Evolutionary conservation across 1,140 invertebrate species (phyloP).

Genomic region (Arion vulgaris): DNA sequence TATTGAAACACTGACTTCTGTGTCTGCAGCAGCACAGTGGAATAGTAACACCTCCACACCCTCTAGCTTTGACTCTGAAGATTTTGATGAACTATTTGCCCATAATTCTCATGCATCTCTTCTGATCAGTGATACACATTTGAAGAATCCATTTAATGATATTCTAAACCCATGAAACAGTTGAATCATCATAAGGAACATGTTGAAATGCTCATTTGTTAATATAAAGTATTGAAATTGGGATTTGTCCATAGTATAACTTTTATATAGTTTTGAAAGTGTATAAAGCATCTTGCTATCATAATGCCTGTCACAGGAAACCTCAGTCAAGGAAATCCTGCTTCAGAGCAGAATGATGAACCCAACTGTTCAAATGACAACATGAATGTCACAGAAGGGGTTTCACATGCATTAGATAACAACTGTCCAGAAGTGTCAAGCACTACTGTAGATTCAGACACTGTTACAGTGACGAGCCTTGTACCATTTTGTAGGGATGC

Average conservation of each 20-base stretch:
- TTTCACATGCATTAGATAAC: not conserved
- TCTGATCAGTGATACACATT: too few relatives aligned
- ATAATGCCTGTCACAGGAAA: conserved; percentile 26
- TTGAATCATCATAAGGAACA: too few relatives aligned
- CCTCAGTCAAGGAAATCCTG: conserved; percentile 5
- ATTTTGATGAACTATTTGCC: not conserved
- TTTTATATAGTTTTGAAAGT: too few relatives aligned
- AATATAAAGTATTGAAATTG: too few relatives aligned
- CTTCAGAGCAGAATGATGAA: not conserved
- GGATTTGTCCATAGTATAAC: too few relatives aligned
- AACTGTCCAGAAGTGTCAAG: not conserved
- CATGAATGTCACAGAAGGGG: not conserved
- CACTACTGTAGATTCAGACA: conserved; percentile 17
- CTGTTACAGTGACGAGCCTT: not conserved
- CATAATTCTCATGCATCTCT: too few relatives aligned
- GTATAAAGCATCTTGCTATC: too few relatives aligned
- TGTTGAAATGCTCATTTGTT: too few relatives aligned
- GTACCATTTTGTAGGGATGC: not conserved
- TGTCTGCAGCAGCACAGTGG: not conserved
- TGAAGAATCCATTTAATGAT: too few relatives aligned
- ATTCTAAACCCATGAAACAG: too few relatives aligned
- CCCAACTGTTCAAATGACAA: not conserved
- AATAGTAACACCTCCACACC: not conserved
- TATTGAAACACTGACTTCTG: not conserved
- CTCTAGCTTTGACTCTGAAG: not conserved